Conservation (phyloP, 2,113 vertebrate genomes). For the Puffinus mauretanicus region DNA sequence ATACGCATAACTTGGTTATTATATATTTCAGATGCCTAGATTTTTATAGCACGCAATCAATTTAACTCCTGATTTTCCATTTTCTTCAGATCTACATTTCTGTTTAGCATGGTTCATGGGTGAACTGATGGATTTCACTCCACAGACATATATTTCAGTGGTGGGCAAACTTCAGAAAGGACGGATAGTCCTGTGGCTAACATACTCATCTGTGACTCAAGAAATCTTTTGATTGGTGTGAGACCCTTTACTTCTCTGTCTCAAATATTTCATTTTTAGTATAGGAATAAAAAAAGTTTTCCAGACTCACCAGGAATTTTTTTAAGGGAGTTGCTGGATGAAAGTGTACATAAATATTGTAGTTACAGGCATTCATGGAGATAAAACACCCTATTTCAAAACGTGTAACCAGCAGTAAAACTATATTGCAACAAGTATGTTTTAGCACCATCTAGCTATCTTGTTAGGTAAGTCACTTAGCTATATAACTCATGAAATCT, state of each 20-base stretch:
- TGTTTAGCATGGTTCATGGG: background rate
- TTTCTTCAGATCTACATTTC: background rate
- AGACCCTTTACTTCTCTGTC: background rate
- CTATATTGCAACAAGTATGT: background rate
- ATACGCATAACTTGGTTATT: background rate
- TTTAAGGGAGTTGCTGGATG: background rate
- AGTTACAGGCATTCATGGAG: background rate
- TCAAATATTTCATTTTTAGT: background rate
- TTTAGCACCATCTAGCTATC: constrained; percentile 66
- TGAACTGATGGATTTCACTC: background rate
- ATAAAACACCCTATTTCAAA: background rate
- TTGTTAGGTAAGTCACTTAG: background rate
- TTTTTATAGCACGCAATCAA: background rate
- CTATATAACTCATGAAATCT: background rate
- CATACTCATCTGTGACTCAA: background rate
- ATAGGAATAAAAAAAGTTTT: background rate
- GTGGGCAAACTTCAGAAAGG: background rate
- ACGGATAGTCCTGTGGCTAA: background rate
- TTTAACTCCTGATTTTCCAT: background rate
- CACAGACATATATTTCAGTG: background rate
- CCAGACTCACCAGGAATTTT: background rate
- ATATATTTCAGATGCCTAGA: background rate
- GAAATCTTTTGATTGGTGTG: background rate
- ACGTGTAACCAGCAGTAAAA: background rate
- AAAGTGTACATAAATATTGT: background rate